Base-by-base conservation (phyloP, 2,797 vertebrate genomes). In the Anolis apletophallus region DNA sequence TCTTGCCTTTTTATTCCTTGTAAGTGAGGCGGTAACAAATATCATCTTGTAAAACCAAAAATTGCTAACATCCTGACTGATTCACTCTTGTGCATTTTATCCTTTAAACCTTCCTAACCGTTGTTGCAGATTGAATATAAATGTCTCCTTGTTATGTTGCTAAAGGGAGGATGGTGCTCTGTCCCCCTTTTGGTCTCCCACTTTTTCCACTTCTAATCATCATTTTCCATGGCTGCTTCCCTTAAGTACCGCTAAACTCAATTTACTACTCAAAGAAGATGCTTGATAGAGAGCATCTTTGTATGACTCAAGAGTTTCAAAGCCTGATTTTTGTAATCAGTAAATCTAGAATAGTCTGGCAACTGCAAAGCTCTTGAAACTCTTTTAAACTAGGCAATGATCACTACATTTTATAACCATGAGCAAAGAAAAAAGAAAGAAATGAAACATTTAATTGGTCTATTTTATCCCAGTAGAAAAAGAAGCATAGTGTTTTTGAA, bases 231-330 rank as follows among this genome's bases (percentile, higher is more conserved):
- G 75, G 26, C 61, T 69, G 73, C 71, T 69, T 61, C 73, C 61
- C 4, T 89, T 84, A 85, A 92, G 88, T 77, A 81, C 78, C 83
- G 0, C 50, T 86, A 88, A 80, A 91, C 86, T 90, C 84, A 88
- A 91, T 92, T 92, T 88, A 74, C 87, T 88, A 79, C 82, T 89
- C 77, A 1, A 81, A 78, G 40, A 64, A 89, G 89, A 85, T 68
- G 73, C 85, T 89, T 94, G 85, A 91, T 88, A 92, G 77, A 84
- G 77, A 84, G 61, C 77, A 83, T 87, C 85, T 75, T 81, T 57
- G 2, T 81, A 78, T 61, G 84, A 75, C 87, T 87, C 67, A 0
- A 81, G 83, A 81, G 85, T 84, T 91, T 80, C 83, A 76, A 85
- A 81, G 78, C 80, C 74, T 90, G 90, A 89, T 90, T 88, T 83